Evolutionary conservation across 2,113 vertebrate species (phyloP).

Genomic region (Pedetes capensis): DNA sequence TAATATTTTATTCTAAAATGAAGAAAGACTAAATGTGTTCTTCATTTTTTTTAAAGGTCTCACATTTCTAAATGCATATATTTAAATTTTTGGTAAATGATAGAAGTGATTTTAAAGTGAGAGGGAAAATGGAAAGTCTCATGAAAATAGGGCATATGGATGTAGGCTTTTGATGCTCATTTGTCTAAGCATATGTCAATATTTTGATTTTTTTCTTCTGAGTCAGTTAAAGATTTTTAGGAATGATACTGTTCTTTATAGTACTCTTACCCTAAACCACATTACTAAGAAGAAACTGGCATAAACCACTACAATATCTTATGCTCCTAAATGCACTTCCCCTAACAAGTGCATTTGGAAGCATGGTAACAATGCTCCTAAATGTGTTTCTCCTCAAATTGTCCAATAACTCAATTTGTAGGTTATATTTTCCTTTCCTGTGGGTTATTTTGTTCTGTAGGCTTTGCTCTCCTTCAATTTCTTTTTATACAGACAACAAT

Average conservation of each 20-base stretch:
- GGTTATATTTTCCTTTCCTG: background rate
- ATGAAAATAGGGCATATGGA: background rate
- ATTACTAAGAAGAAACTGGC: background rate
- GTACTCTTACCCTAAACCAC: background rate
- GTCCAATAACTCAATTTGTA: background rate
- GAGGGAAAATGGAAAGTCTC: background rate
- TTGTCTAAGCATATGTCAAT: background rate
- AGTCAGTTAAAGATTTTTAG: background rate
- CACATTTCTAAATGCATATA: background rate
- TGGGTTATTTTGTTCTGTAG: background rate
- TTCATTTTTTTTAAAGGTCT: background rate
- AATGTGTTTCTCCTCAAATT: constrained; percentile 22
- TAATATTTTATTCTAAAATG: constrained; percentile 19
- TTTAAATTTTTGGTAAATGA: background rate
- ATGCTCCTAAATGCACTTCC: background rate
- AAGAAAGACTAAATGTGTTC: background rate
- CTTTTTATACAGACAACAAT: background rate
- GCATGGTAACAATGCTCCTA: no score
- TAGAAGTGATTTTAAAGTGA: constrained; percentile 20
- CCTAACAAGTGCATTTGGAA: background rate
- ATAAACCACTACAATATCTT: background rate
- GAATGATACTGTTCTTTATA: background rate
- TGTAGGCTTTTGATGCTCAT: background rate
- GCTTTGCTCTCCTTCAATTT: background rate
- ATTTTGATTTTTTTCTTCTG: constrained; percentile 8